These are phyloP conservation scores for Smutsia gigantea DNA, from an alignment of 2,797 vertebrate species.

Conservation along the genomic window DNA sequence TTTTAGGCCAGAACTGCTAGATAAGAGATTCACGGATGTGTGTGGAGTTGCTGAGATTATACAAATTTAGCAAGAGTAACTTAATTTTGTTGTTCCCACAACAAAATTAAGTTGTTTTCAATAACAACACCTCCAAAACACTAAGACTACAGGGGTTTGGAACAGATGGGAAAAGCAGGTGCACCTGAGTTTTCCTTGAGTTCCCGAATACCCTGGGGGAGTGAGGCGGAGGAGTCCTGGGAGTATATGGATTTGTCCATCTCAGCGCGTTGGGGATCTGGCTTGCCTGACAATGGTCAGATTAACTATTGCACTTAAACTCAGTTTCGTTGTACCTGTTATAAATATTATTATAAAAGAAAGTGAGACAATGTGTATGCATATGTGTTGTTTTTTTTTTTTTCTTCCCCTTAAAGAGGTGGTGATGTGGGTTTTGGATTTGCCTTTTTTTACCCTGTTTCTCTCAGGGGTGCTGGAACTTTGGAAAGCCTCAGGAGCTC, in stretches of 20 bases:
- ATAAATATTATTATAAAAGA: conserved; percentile 35
- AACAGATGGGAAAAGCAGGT: conserved; percentile 60
- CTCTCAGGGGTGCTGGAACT: neutral
- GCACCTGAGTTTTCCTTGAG: conserved; percentile 19
- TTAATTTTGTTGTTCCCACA: conserved; percentile 57
- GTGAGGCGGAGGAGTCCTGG: neutral
- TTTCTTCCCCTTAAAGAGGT: neutral
- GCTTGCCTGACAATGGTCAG: neutral
- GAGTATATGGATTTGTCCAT: neutral
- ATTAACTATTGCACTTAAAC: neutral
- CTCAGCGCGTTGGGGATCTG: neutral
- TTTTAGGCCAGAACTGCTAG: conserved; percentile 52
- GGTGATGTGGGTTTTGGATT: neutral
- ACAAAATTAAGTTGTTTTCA: conserved; percentile 4
- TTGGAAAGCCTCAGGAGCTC: neutral
- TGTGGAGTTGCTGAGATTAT: conserved; percentile 35
- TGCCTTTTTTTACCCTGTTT: conserved; percentile 4
- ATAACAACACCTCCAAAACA: conserved; percentile 47
- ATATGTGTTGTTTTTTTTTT: neutral
- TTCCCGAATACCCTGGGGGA: neutral
- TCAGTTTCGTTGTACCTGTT: neutral
- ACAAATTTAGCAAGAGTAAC: conserved; percentile 68
- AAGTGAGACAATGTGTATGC: neutral
- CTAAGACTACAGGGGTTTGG: conserved; percentile 46
- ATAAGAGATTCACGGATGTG: conserved; percentile 55